Evolutionary conservation across 2,113 vertebrate species (phyloP).

Genomic region (Canis aureus): DNA sequence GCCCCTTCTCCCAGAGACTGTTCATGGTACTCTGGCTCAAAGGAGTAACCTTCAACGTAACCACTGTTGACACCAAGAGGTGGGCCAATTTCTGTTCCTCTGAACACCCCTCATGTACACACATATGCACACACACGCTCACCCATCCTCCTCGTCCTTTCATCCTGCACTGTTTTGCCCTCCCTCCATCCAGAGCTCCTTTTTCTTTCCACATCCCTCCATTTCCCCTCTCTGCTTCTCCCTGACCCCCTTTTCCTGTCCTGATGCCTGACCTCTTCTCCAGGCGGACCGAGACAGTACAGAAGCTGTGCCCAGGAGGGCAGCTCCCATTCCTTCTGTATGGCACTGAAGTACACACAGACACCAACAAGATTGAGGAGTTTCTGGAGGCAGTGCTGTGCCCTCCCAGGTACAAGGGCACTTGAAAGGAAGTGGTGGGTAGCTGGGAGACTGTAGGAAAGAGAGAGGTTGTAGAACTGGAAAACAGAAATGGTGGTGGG

Average conservation of each 20-base stretch:
- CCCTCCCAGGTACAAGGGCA: constrained; percentile 90
- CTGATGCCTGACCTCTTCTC: neutral
- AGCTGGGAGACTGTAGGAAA: neutral
- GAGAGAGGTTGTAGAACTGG: neutral
- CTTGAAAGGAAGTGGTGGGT: neutral
- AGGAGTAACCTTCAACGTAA: constrained; percentile 95
- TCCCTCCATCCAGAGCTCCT: neutral
- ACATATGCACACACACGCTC: no score
- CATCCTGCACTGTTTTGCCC: neutral
- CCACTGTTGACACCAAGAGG: constrained; percentile 96
- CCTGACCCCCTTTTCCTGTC: neutral
- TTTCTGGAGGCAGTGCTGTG: constrained; percentile 93
- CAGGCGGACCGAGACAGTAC: constrained; percentile 93
- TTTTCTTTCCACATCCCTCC: neutral
- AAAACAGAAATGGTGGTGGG: neutral
- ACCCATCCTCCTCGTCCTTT: neutral
- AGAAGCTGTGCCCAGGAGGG: constrained; percentile 93
- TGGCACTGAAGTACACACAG: constrained; percentile 93
- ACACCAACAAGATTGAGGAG: constrained; percentile 97
- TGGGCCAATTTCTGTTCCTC: constrained; percentile 74
- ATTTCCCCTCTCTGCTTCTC: neutral
- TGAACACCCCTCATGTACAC: neutral
- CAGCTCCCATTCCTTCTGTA: constrained; percentile 95
- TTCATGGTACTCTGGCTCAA: constrained; percentile 98
- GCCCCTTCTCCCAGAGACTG: constrained; percentile 95